Conservation (phyloP, 2,888 invertebrate species). For the Mycalesis mineus region DNA sequence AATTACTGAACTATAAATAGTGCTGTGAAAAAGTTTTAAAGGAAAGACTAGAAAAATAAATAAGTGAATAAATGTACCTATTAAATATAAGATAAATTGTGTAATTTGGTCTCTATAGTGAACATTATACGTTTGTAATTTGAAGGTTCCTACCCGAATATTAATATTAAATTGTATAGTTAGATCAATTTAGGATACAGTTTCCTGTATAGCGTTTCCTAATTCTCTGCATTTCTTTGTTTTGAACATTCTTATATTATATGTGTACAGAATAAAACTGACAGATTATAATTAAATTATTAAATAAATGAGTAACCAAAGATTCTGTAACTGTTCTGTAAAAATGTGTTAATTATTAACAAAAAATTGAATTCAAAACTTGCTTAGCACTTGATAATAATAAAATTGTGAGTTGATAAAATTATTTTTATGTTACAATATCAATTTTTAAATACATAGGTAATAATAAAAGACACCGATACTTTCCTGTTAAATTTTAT, state of each 20-base stretch:
- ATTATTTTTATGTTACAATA: neutral
- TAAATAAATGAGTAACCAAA: constrained; percentile 24
- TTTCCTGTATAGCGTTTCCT: constrained; percentile 51
- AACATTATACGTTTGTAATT: constrained; percentile 41
- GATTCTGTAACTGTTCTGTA: constrained; percentile 18
- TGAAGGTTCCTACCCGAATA: constrained; percentile 74
- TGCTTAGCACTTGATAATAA: neutral
- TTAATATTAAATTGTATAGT: constrained; percentile 51
- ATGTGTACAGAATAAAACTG: constrained; percentile 14
- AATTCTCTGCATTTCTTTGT: constrained; percentile 13
- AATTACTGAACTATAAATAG: constrained; percentile 32
- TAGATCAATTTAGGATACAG: constrained; percentile 52
- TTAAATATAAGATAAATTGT: constrained; percentile 37
- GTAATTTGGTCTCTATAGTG: constrained; percentile 41
- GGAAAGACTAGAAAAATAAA: constrained; percentile 21
- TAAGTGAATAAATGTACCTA: constrained; percentile 40
- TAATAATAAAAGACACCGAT: neutral
- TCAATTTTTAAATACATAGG: neutral
- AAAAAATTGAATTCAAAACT: too few relatives aligned
- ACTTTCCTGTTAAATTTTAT: neutral
- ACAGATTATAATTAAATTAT: constrained; percentile 7
- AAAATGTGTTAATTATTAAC: neutral
- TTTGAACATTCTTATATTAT: constrained; percentile 3
- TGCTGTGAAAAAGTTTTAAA: constrained; percentile 44
- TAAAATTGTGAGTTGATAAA: constrained; percentile 2